Evolutionary conservation across 64 coral and sea anemone genomes (phyloP).

Genomic region (Pocillopora verrucosa): DNA sequence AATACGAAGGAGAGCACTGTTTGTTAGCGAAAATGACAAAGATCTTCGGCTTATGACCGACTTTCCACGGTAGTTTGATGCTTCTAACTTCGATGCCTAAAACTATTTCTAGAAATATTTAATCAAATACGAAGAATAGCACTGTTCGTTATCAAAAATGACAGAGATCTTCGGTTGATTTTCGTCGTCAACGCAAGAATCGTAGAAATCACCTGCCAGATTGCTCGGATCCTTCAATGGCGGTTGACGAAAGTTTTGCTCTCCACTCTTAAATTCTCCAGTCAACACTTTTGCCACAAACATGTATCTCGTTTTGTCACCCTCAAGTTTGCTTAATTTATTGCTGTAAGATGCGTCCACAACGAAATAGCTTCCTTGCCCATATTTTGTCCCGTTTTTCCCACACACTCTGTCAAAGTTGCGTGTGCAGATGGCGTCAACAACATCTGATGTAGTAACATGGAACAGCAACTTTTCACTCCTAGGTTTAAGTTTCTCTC

Average conservation of each 20-base stretch:
- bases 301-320: constrained; percentile 29
- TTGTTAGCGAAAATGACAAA: constrained; percentile 64
- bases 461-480: constrained; percentile 58
- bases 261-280: constrained; percentile 51
- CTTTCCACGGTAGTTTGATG: too few species aligned
- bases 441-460: constrained; percentile 1
- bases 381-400: constrained; percentile 45
- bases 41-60: background rate
- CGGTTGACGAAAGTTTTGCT: constrained; percentile 10
- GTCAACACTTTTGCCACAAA: constrained; percentile 62
- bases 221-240: constrained; percentile 21
- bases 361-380: constrained; percentile 70
- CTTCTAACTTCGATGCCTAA: too few species aligned
- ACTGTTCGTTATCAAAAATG: constrained; percentile 58
- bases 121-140: constrained; percentile 54
- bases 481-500: too few species aligned
- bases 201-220: constrained; percentile 30
- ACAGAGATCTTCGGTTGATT: constrained; percentile 57
- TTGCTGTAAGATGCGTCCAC: constrained; percentile 49
- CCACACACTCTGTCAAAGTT: constrained; percentile 59
- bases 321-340: background rate
- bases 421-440: constrained; percentile 37
- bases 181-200: constrained; percentile 73
- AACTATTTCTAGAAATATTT: background rate
- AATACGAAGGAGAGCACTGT: constrained; percentile 46